Conservation (phyloP, 2,797 vertebrate genomes). For the Falco berigora region DNA sequence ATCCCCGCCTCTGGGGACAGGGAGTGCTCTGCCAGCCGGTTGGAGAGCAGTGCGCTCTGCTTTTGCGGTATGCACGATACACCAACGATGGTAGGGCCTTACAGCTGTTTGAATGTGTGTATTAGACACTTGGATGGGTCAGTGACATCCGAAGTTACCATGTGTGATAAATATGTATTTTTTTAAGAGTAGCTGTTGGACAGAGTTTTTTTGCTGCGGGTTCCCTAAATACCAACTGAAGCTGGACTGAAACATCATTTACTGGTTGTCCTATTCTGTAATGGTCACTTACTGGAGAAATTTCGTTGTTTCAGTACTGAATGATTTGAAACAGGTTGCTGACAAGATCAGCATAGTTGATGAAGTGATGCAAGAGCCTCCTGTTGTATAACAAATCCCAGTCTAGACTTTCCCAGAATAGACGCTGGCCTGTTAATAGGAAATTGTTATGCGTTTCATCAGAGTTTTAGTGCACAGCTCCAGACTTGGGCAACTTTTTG, state of each 20-base stretch:
- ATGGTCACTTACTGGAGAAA: neutral
- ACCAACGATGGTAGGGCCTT: neutral
- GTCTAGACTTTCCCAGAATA: neutral
- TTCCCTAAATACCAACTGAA: neutral
- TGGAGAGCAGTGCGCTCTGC: neutral
- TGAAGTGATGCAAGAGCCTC: neutral
- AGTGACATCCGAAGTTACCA: neutral
- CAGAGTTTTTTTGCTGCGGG: neutral
- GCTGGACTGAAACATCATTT: neutral
- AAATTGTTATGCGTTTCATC: neutral
- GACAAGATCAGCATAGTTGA: neutral
- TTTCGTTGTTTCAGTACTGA: neutral
- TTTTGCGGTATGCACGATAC: rapidly evolving
- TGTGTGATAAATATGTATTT: neutral
- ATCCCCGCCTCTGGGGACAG: neutral
- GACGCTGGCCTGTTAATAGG: neutral
- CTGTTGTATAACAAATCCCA: neutral
- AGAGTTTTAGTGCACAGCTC: neutral
- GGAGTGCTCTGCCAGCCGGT: neutral
- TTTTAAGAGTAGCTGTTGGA: neutral
- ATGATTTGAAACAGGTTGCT: neutral
- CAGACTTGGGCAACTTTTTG: neutral
- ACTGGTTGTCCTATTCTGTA: neutral
- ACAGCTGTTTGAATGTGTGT: neutral
- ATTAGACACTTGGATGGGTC: neutral